These are phyloP conservation scores for Aphelenchoides bicaudatus DNA, from an alignment of 2,888 invertebrate genomes.

Conservation along the genomic window DNA sequence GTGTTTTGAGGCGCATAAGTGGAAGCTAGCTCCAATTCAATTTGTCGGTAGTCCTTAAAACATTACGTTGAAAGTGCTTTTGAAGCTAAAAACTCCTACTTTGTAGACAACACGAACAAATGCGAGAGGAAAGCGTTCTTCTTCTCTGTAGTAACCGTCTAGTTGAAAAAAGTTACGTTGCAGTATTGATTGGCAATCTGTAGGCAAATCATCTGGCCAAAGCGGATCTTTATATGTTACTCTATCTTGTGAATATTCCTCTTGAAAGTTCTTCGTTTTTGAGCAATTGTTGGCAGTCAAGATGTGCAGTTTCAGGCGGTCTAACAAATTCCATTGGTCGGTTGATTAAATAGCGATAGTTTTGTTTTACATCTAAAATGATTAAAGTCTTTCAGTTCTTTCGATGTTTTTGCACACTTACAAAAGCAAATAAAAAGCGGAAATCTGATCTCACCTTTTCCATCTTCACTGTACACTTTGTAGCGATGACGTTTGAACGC, in stretches of 20 bases:
- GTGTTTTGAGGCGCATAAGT: constrained; percentile 25
- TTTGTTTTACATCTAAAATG: too few species aligned
- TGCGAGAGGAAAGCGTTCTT: constrained; percentile 31
- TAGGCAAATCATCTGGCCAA: constrained; percentile 22
- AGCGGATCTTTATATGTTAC: constrained; percentile 12
- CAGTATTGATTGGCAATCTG: constrained; percentile 30
- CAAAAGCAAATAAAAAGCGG: too few species aligned
- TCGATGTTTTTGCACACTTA: too few species aligned
- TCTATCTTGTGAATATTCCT: constrained; percentile 1
- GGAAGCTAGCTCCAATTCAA: constrained; percentile 27
- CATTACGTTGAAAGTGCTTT: not conserved
- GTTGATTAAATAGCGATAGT: too few species aligned
- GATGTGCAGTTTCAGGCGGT: not conserved
- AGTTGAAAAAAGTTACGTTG: constrained; percentile 26
- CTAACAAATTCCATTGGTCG: not conserved
- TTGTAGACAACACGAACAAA: constrained; percentile 32
- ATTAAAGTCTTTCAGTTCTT: too few species aligned
- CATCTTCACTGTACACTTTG: too few species aligned
- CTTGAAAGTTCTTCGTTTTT: not conserved
- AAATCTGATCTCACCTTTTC: too few species aligned
- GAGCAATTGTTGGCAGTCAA: not conserved
- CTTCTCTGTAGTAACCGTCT: constrained; percentile 19
- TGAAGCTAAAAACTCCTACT: constrained; percentile 14
- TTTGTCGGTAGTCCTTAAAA: constrained; percentile 25
- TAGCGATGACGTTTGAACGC: too few species aligned